These are phyloP conservation scores for Minunthozetes semirufus DNA, from an alignment of 2,888 invertebrate species.

Conservation along the genomic window DNA sequence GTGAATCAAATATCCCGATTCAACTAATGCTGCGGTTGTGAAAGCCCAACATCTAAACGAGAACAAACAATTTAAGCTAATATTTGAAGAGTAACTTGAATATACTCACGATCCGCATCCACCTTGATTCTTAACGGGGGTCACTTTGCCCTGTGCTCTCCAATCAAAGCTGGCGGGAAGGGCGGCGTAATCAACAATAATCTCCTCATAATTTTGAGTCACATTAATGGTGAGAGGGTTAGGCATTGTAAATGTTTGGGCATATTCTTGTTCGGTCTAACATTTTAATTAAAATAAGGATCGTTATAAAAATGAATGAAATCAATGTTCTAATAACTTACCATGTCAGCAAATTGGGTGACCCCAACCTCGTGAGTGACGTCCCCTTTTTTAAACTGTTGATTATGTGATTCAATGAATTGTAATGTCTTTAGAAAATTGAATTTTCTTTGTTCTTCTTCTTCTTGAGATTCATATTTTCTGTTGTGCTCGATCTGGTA, in stretches of 20 bases:
- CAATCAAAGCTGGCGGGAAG: slow-evolving; percentile 68
- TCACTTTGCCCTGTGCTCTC: slow-evolving; percentile 75
- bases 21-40: slow-evolving; percentile 63
- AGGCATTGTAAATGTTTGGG: not conserved
- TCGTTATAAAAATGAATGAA: not conserved
- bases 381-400: not conserved
- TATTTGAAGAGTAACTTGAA: not conserved
- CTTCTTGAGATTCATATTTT: not conserved
- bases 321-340: not conserved
- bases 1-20: slow-evolving; percentile 27
- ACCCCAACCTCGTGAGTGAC: not conserved
- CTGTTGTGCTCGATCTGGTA: not conserved
- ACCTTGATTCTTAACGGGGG: slow-evolving; percentile 78
- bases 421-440: not conserved
- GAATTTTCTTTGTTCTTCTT: slow-evolving; percentile 5
- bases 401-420: not conserved
- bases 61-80: not conserved
- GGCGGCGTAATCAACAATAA: not conserved
- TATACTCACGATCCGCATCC: slow-evolving; percentile 64
- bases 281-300: not conserved
- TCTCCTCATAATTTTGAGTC: not conserved
- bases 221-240: too few species aligned
- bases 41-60: slow-evolving; percentile 71
- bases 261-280: not conserved
- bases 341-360: not conserved